Evolutionary conservation across 2,888 invertebrate species (phyloP).

Genomic region (Melanargia galathea): DNA sequence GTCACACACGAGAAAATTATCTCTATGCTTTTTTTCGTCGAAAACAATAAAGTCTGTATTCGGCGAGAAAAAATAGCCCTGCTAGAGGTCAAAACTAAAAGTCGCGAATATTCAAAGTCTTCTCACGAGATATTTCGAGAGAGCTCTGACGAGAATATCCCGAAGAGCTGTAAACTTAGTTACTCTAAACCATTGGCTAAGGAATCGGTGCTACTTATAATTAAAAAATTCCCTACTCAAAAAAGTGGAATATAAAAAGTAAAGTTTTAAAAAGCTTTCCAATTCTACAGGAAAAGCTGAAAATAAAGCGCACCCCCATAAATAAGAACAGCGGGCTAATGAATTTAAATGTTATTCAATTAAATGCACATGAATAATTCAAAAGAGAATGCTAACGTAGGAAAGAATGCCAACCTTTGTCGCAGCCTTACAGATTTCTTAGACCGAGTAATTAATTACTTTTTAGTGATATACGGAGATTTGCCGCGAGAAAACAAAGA

Average conservation of each 20-base stretch:
- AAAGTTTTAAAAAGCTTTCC: background rate
- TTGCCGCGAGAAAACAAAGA: conserved; percentile 35
- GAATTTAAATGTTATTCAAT: conserved; percentile 78
- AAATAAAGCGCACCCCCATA: conserved; percentile 37
- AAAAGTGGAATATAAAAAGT: background rate
- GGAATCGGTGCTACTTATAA: no score
- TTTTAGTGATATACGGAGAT: conserved; percentile 44
- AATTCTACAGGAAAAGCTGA: conserved; percentile 21
- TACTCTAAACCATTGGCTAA: no score
- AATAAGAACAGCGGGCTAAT: conserved; percentile 54
- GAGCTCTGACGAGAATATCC: no score
- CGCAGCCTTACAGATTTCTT: conserved; percentile 56
- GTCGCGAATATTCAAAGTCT: no score
- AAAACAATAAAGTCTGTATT: no score
- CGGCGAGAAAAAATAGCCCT: no score
- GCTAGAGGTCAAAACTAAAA: no score
- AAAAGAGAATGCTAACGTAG: conserved; percentile 68
- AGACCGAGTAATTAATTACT: conserved; percentile 67
- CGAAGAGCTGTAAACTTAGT: no score
- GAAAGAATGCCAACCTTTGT: conserved; percentile 68
- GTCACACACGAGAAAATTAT: no score
- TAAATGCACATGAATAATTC: conserved; percentile 78
- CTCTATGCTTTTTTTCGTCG: no score
- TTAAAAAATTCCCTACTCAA: no score
- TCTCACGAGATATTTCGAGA: no score